A percentile compares a stretch with the other conserved stretches of the same genome.
These are phyloP conservation scores for Diadromus collaris DNA, from an alignment of 2,888 invertebrate genomes.

Conservation along the genomic window DNA sequence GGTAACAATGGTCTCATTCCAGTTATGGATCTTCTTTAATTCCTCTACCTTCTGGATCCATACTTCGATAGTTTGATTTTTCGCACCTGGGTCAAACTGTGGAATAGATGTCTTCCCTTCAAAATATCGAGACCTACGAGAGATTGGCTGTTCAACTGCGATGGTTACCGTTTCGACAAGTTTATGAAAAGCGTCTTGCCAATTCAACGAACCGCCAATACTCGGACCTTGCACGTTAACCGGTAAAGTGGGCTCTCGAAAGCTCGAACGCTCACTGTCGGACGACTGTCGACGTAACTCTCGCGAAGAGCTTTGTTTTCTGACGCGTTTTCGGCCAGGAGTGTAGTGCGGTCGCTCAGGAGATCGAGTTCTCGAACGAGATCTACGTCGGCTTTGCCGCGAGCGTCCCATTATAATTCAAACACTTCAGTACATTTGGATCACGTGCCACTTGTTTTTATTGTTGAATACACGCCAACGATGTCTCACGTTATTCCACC, in stretches of 20 bases:
- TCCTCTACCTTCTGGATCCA: constrained; percentile 52
- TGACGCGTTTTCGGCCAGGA: background rate
- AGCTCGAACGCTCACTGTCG: background rate
- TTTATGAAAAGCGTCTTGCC: constrained; percentile 42
- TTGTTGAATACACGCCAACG: background rate
- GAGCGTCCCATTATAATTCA: constrained; percentile 1
- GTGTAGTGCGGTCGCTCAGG: background rate
- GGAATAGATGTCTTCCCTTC: constrained; percentile 39
- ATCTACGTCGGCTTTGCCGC: background rate
- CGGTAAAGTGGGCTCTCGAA: background rate
- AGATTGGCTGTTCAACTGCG: constrained; percentile 5
- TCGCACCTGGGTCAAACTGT: constrained; percentile 20
- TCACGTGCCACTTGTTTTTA: background rate
- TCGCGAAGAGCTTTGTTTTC: constrained; percentile 7
- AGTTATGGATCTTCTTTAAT: constrained; percentile 15
- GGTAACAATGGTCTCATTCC: constrained; percentile 9
- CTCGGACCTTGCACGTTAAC: background rate
- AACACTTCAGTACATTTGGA: background rate
- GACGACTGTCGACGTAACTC: background rate
- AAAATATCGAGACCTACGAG: background rate
- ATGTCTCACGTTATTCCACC: background rate
- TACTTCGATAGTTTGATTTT: constrained; percentile 27
- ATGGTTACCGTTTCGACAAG: constrained; percentile 28
- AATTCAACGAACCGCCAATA: constrained; percentile 19
- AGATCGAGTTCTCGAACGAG: constrained; percentile 13